These are phyloP conservation scores for Neostethus bicornis DNA, from an alignment of 2,797 vertebrate genomes.

Conservation along the genomic window DNA sequence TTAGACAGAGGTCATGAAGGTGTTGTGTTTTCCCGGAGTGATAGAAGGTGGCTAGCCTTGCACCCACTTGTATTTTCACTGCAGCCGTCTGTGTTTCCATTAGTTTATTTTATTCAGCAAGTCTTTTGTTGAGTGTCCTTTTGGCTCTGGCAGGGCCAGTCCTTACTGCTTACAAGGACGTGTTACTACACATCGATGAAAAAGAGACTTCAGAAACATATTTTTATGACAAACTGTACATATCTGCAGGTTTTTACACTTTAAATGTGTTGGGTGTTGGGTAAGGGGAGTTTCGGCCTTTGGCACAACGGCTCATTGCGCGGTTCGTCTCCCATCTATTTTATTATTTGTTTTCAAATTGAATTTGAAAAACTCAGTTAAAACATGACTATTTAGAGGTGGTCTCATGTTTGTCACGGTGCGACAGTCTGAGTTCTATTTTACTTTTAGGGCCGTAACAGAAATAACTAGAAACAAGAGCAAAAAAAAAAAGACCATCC, in stretches of 20 bases:
- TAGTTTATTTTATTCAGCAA: constrained; percentile 27
- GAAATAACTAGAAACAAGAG: too few relatives aligned
- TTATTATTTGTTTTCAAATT: too few relatives aligned
- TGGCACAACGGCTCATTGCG: too few relatives aligned
- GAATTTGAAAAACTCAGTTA: too few relatives aligned
- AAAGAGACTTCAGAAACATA: background rate
- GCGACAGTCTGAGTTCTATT: too few relatives aligned
- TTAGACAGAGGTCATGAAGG: constrained; percentile 56
- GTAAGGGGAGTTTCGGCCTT: too few relatives aligned
- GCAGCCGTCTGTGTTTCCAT: constrained; percentile 38
- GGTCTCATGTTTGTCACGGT: too few relatives aligned
- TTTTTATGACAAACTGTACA: constrained; percentile 4
- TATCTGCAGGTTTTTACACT: constrained; percentile 9
- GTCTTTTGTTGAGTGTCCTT: background rate
- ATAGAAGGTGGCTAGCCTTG: constrained; percentile 47
- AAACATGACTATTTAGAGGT: too few relatives aligned
- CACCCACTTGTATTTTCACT: constrained; percentile 53
- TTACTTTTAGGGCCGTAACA: too few relatives aligned
- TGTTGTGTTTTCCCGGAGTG: constrained; percentile 49
- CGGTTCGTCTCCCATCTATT: too few relatives aligned
- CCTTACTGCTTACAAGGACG: constrained; percentile 1
- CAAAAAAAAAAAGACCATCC: background rate
- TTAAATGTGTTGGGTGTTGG: too few relatives aligned
- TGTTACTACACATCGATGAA: constrained; percentile 16
- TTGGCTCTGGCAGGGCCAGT: background rate